Base-by-base conservation (phyloP, 2,113 vertebrate species). In the Tretioscincus oriximinensis region DNA sequence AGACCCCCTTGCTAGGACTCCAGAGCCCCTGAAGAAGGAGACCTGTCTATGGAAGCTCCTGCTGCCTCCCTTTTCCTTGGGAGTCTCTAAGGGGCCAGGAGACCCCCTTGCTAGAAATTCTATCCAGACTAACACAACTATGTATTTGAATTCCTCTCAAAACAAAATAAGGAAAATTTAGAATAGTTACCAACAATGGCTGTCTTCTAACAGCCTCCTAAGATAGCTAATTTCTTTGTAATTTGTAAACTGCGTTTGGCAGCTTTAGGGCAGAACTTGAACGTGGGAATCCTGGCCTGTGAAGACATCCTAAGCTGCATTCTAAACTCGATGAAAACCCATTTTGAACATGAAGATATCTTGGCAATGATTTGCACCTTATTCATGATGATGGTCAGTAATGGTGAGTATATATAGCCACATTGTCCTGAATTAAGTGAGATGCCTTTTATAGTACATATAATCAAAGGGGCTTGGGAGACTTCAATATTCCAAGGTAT, bases 361-460 rank as follows among this genome's bases (percentile, higher is more conserved):
- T 22, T 91, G 2, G 45, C 41, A 2, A 2, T 45, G 28, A 47
- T 78, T 70, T 94, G 93, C 84, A 88, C 86, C 0, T 22, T 95
- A 22, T 21, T 96, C 80, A 83, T 93, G 89, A 87, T 95, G 68
- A 47, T 94, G 76, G 89, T 91, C 26, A 82, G 87, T 68, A 91
- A 86, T 29, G 93, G 96, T 96, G 81, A 35, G 64, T 60, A 2
- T 10, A 22, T 12, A 5, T 2, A 4, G 16, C 29, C 45, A 51
- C 9, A 45, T n/a, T 21, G 24, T 28, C n/a, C 41, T 1, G 4
- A 26, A 14, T 66, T 3, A n/a, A n/a, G 60, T 1, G 8, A 31
- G 2, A 21, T 41, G 20, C 5, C 18, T 26, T 45, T 45, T 26
- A 4, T 16, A 18, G 18, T 58, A 58, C 35, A 41, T 41, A 41